These are phyloP conservation scores for Emydura subglobosa DNA, from an alignment of 2,113 vertebrate genomes.

Conservation along the genomic window DNA sequence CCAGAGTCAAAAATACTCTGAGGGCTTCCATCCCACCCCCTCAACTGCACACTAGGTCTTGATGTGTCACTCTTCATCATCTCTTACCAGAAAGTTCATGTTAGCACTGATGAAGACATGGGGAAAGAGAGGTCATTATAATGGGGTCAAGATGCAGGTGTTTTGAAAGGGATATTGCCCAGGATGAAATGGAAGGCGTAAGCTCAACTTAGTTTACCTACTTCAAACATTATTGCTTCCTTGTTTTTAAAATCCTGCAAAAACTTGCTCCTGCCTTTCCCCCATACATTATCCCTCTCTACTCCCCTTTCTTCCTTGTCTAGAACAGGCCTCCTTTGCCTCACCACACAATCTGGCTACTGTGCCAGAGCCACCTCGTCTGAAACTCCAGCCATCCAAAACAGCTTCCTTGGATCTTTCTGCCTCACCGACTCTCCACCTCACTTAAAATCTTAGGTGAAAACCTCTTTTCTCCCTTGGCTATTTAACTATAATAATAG, in stretches of 20 bases:
- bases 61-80: not conserved
- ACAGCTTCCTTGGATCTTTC: constrained; percentile 1
- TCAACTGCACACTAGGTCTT: not conserved
- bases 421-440: not conserved
- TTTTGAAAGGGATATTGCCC: not conserved
- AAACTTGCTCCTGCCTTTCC: not conserved
- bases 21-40: not conserved
- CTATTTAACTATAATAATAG: not conserved
- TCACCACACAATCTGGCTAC: constrained; percentile 65
- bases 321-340: constrained; percentile 50
- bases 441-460: not conserved
- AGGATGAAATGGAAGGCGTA: not conserved
- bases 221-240: not conserved
- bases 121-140: not conserved
- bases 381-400: constrained; percentile 45
- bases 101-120: not conserved
- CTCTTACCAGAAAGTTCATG: not conserved
- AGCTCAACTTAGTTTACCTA: not conserved
- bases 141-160: not conserved
- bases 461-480: not conserved
- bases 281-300: constrained; percentile 53
- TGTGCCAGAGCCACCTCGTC: constrained; percentile 61
- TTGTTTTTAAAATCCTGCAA: not conserved
- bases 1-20: not conserved
- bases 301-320: constrained; percentile 52